These are phyloP conservation scores for Enteromius radiatus DNA, from an alignment of 2,797 vertebrate species.

Conservation along the genomic window DNA sequence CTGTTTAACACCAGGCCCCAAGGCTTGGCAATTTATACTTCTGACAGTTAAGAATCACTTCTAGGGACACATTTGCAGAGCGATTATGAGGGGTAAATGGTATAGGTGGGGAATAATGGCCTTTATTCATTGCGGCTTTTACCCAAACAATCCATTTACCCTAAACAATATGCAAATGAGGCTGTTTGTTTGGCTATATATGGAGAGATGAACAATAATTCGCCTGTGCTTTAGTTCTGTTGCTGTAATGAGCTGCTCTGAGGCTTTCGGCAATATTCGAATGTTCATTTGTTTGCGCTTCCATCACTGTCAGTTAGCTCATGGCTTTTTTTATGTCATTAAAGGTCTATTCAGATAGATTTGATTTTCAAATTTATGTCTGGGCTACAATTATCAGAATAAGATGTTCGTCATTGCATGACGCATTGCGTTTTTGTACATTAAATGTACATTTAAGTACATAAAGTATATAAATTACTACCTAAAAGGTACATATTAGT, in stretches of 20 bases:
- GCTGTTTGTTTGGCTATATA: conserved; percentile 70
- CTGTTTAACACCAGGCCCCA: conserved; percentile 36
- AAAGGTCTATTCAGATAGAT: background rate
- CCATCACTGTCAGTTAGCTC: conserved; percentile 12
- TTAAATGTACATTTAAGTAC: background rate
- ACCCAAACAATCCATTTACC: conserved; percentile 73
- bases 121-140: conserved; percentile 72
- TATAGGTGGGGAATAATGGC: conserved; percentile 43
- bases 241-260: conserved; percentile 69
- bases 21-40: conserved; percentile 33
- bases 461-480: background rate
- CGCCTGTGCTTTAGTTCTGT: conserved; percentile 64
- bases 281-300: conserved; percentile 22
- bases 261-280: background rate
- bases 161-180: conserved; percentile 76
- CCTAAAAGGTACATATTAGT: background rate
- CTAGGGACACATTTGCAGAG: conserved; percentile 18
- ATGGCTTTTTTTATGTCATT: conserved; percentile 7
- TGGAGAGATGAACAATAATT: conserved; percentile 67
- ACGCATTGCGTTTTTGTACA: background rate
- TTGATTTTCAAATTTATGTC: background rate
- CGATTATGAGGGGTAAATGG: conserved; percentile 33
- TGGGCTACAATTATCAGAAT: background rate
- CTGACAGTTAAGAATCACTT: conserved; percentile 34
- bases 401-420: background rate